Base-by-base conservation (phyloP, 2,888 invertebrate species). In the Orthosia gothica region DNA sequence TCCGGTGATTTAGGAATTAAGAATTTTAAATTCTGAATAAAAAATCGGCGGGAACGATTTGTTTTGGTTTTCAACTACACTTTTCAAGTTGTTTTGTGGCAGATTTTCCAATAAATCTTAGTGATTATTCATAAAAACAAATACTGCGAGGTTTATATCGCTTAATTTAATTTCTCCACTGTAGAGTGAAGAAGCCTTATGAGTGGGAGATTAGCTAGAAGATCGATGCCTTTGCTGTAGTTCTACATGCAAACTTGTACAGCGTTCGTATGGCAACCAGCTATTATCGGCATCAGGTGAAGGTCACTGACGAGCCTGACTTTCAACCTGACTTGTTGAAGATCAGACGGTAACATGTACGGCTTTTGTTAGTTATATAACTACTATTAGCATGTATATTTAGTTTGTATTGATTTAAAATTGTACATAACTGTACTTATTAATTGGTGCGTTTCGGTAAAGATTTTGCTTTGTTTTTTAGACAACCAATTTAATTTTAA, bases 131-230 rank as follows among this genome's bases (percentile, higher is more conserved):
- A 13, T 9, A 78, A 40, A 45, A 57, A 40, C 40, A 57, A 61
- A 70, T 26, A 23, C 32, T 18, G 16, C 5, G n/a, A 11, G 57
- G 50, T 68, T 54, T 20, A 55, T 55, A 26, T 69, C 73, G 55
- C 23, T 54, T 83, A 82, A 82, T 82, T 83, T 59, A 82, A 82
- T 82, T 83, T 84, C 71, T 82, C 15, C 58, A 81, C 70, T 79
- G 82, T 75, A 72, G 69, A 74, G 70, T 66, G 63, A 76, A 58
- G 88, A 89, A 90, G 82, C 91, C 89, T 72, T 75, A 68, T 3
- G 79, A 88, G 79, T 86, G 64, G 26, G 71, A 82, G 87, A 88
- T 90, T 88, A 89, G 52, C 69, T 40, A 32, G 50, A 82, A 87
- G 85, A 85, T 85, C 84, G 83, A 84, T 84, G 85, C 76, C 77